phyloP scores from a whole-genome alignment of 1,140 invertebrate genomes.

The Pachyrhynchus sulphureomaculatus region DNA sequence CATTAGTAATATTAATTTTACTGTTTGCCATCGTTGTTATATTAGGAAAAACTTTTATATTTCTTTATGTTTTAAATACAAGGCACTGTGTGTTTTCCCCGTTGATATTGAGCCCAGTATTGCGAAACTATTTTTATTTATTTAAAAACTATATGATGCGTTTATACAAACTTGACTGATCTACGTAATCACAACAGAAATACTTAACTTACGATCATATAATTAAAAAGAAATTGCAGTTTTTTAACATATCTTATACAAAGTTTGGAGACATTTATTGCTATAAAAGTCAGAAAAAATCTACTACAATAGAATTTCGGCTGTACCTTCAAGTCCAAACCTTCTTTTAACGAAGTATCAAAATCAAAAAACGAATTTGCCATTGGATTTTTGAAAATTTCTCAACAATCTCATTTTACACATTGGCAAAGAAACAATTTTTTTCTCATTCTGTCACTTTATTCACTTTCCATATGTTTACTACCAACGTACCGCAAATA shows the following conservation, averaged over 20 bases:
- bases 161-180: conserved; percentile 3
- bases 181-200: conserved; percentile 38
- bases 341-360: conserved; percentile 71
- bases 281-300: background rate
- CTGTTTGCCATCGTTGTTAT: no score
- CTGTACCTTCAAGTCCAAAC: conserved; percentile 47
- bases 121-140: background rate
- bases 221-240: background rate
- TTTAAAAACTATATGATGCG: background rate
- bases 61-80: no score
- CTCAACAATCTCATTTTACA: conserved; percentile 40
- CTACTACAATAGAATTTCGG: background rate
- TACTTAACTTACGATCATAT: conserved; percentile 13
- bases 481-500: conserved; percentile 6
- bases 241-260: conserved; percentile 13
- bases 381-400: conserved; percentile 61
- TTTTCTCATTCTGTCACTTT: conserved; percentile 11
- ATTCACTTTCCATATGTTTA: conserved; percentile 23
- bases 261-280: conserved; percentile 18
- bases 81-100: no score
- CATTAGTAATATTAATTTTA: no score
- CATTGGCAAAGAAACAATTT: conserved; percentile 12
- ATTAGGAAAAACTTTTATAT: no score
- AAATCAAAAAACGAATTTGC: conserved; percentile 82
- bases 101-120: background rate